These are phyloP conservation scores for Otus sunia DNA, from an alignment of 2,113 vertebrate genomes.

Conservation along the genomic window DNA sequence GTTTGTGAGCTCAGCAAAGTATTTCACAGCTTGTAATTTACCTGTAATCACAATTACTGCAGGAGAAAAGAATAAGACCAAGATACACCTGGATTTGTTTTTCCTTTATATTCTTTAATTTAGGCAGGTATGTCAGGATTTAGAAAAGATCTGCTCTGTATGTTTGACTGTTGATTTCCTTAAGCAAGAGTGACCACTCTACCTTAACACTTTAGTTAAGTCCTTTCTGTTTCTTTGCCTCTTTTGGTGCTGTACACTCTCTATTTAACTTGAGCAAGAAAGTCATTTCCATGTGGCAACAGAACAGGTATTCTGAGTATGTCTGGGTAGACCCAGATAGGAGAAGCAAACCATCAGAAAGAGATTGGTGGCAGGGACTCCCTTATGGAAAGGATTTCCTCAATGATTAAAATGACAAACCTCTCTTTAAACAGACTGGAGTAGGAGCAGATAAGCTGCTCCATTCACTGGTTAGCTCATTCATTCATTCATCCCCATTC, in stretches of 20 bases:
- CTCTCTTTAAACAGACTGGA: slow-evolving; percentile 39
- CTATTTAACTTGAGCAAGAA: neutral
- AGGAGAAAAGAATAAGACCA: slow-evolving; percentile 3
- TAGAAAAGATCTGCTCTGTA: neutral
- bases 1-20: slow-evolving; percentile 18
- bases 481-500: slow-evolving; percentile 64
- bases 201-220: neutral
- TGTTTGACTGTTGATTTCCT: neutral
- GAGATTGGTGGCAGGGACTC: neutral
- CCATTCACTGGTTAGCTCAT: slow-evolving; percentile 60
- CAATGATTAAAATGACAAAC: slow-evolving; percentile 17
- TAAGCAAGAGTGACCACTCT: neutral
- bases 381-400: slow-evolving; percentile 23
- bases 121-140: neutral
- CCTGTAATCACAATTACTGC: neutral
- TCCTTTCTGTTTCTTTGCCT: neutral
- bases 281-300: neutral
- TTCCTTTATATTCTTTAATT: neutral
- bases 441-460: slow-evolving; percentile 52
- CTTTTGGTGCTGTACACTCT: neutral
- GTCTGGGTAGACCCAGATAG: neutral
- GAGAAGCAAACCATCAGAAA: neutral
- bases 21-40: neutral
- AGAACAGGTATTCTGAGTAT: neutral
- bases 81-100: neutral